Base-by-base conservation (phyloP, 2,797 vertebrate genomes). In the Scolopax bukidnonensis region DNA sequence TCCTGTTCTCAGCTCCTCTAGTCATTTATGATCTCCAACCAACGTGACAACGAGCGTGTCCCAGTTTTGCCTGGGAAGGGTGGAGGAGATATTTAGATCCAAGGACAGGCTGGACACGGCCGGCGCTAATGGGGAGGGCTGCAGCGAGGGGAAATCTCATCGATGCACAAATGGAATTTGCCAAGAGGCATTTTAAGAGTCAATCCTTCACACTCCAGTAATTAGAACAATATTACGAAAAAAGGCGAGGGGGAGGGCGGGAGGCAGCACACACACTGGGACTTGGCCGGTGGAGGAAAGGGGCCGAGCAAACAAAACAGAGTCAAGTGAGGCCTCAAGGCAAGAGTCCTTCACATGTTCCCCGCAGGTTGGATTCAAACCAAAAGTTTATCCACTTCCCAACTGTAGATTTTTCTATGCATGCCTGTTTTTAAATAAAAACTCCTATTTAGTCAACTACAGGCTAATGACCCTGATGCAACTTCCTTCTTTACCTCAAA, bases 201-300 rank as follows among this genome's bases (percentile, higher is more conserved):
- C 95, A 63, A 76, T 95, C 87, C 94, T 95, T 93, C 93, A 95
- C 96, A 96, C 87, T 93, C 90, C 95, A 95, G 92, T 97, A 92
- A 97, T 91, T 95, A 84, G 86, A 95, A 95, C 76, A 92, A 89
- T 87, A 84, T 96, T 93, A 85, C 45, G 78, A 63, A 81, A 63
- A 41, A 71, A 11, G 59, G 47, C 2, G 1, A 80, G 61, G 77
- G 84, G 61, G 45, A 60, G 75, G 89, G 83, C 4, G 4, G 68
- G 77, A 28, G 27, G 87, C 87, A 82, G 89, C 0, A 11, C 59
- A 16, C 87, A 82, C 38, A 30, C 9, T 4, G 88, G 56, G 80
- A 78, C n/a, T 74, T 45, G 88, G 95, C 89, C 61, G 89, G 11
- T 0, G 32, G 73, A 90, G 90, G 67, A 64, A 78, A 56, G 0